Percentiles rank a stretch among this genome's conserved stretches.
phyloP scores from a whole-genome alignment of 2,113 vertebrate species.

The Hippopotamus amphibius region DNA sequence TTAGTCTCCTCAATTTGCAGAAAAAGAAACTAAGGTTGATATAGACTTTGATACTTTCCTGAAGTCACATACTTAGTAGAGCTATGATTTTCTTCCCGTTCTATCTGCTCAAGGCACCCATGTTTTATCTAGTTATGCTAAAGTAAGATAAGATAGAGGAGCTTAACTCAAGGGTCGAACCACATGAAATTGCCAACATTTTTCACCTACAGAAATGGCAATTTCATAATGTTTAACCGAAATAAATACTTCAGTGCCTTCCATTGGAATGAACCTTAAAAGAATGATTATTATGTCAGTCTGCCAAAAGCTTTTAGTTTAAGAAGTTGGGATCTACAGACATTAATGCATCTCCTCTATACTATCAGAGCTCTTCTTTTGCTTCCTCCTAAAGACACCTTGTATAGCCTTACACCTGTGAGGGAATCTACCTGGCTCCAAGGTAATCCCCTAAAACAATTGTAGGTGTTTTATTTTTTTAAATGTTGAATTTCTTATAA shows the following conservation, averaged over 20 bases:
- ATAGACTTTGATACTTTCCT: not conserved
- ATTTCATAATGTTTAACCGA: not conserved
- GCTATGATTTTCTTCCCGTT: not conserved
- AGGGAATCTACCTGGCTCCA: not conserved
- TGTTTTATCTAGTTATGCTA: not conserved
- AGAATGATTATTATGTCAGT: not conserved
- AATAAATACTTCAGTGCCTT: not conserved
- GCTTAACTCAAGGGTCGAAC: not conserved
- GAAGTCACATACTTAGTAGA: not conserved
- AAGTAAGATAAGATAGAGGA: not conserved
- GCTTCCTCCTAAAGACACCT: not conserved
- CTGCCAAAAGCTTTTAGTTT: not conserved
- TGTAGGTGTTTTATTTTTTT: not conserved
- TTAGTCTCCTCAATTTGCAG: not conserved
- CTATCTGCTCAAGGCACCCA: not conserved
- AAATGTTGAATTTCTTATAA: not conserved
- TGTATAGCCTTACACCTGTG: not conserved
- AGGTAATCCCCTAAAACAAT: conserved; percentile 5
- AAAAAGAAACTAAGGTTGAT: not conserved
- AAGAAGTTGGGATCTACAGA: not conserved
- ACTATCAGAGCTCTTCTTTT: not conserved
- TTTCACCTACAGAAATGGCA: not conserved
- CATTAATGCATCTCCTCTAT: not conserved
- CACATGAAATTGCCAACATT: not conserved
- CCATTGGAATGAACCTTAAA: not conserved